Base-by-base conservation (phyloP, 2,888 invertebrate species). In the Diplolepis rosae region DNA sequence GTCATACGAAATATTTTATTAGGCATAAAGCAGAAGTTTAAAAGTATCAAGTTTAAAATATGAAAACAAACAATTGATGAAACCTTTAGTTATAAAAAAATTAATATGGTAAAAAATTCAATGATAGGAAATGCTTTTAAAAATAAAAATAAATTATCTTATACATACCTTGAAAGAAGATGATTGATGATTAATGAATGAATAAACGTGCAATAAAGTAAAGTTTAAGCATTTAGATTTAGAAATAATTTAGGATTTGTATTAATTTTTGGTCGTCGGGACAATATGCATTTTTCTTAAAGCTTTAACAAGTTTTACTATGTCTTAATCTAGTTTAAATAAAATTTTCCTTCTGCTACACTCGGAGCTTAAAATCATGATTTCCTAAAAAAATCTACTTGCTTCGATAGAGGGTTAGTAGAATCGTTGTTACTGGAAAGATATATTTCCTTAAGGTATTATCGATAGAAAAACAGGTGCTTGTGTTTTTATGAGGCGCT, bases 391-490 rank as follows among this genome's bases (percentile, higher is more conserved):
- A 61, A 24, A 24, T 42, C 61, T 61, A 61, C 61, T 22, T 24
- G 27, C 35, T 27, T 61, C 56, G 39, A 35, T 42, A 42, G 61
- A 27, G 24, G 61, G 27, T 61, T 39, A 27, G 71, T 73, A 70
- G 68, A 76, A 74, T 74, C 69, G 69, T 75, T 74, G 74, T 72
- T 56, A 61, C 28, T 75, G 71, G 69, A 67, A 73, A 75, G 71
- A 73, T 75, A n/a, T n/a, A 73, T 69, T 65, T 75, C 69, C 66
- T 73, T 69, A 71, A 75, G 71, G 72, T 72, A 74, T 72, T 72
- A 61, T 70, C 30, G 68, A 74, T 74, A 74, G 74, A 56, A 68
- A 66, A 48, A 65, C n/a, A n/a, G 28, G 71, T 66, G 69, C 54
- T 61, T 27, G 39, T 61, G 27, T 61, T 61, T 61, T 18, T 61